Percentiles rank a stretch among this genome's conserved stretches.
Evolutionary conservation across 2,797 vertebrate species (phyloP).

Genomic region (Labeo calbasu): DNA sequence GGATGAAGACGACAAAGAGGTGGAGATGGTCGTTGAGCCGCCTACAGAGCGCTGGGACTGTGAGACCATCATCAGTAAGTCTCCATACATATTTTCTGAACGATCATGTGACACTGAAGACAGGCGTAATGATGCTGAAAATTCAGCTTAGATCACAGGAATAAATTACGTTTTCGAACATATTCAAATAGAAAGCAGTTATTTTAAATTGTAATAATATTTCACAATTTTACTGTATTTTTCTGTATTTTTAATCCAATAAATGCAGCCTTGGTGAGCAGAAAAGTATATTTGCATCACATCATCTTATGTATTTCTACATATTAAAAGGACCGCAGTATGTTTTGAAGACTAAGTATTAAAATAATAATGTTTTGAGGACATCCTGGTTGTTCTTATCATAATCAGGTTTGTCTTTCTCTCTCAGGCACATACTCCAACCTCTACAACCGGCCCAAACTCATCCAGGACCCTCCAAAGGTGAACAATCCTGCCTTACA

Average conservation of each 20-base stretch:
- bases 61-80: constrained; percentile 96
- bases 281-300: too few relatives aligned
- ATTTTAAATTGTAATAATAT: background rate
- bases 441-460: constrained; percentile 92
- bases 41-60: constrained; percentile 94
- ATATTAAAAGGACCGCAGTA: too few relatives aligned
- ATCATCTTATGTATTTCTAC: too few relatives aligned
- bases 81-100: too few relatives aligned
- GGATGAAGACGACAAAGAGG: constrained; percentile 78
- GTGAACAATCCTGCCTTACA: constrained; percentile 68
- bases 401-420: background rate
- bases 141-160: background rate
- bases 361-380: background rate
- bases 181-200: background rate
- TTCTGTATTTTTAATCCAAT: background rate
- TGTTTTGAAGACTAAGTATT: too few relatives aligned
- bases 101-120: background rate
- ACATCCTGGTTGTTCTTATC: background rate
- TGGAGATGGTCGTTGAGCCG: constrained; percentile 79
- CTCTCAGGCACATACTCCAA: constrained; percentile 93
- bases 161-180: background rate
- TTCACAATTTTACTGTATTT: background rate
- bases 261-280: too few relatives aligned
- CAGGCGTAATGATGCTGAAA: background rate
- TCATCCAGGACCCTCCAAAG: constrained; percentile 89